Base-by-base conservation (phyloP, 1,140 invertebrate species). In the Zaprionus lachaisei region DNA sequence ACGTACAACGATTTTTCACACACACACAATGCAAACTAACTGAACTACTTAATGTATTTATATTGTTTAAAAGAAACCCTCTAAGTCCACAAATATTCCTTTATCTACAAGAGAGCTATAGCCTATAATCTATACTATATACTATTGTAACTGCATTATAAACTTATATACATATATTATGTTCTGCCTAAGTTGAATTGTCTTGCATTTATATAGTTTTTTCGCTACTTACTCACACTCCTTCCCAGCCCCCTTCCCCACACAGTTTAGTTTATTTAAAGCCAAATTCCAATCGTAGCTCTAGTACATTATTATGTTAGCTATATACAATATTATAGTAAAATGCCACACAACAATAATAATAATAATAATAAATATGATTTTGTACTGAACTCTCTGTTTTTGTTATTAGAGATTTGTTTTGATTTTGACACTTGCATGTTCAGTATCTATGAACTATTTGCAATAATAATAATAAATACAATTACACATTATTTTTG, bases 311-410 rank as follows among this genome's bases (percentile, higher is more conserved):
- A 55, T 64, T 84, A 61, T 61, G n/a, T 47, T 47, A 47, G 41
- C 41, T 47, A 64, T 62, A 78, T 63, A 64, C 41, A 63, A 31
- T 62, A 55, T 55, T 55, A 31, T 72, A 83, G 81, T 66, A 37
- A 65, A 79, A 74, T 80, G 79, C 72, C 68, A 83, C 73, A 73
- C 68, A 67, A 44, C 26, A 78, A 78, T 86, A 85, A 70, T 79
- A 82, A 82, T 80, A 20, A 79, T 54, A 51, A 51, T 77, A 87
- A 86, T 77, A 83, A 74, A 83, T 86, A 87, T 85, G 76, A 83
- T 83, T 80, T 86, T 86, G 73, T 86, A 86, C 77, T 89, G 84
- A 86, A 83, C 51, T 14, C 44, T 34, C 31, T 65, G 41, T 55
- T 61, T 55, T 26, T 62, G 49, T 65, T 65, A 47, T 17, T 49